A percentile compares a stretch with the other conserved stretches of the same genome.
These are phyloP conservation scores for Temnothorax curvispinosus DNA, from an alignment of 1,140 invertebrate genomes.

Conservation along the genomic window DNA sequence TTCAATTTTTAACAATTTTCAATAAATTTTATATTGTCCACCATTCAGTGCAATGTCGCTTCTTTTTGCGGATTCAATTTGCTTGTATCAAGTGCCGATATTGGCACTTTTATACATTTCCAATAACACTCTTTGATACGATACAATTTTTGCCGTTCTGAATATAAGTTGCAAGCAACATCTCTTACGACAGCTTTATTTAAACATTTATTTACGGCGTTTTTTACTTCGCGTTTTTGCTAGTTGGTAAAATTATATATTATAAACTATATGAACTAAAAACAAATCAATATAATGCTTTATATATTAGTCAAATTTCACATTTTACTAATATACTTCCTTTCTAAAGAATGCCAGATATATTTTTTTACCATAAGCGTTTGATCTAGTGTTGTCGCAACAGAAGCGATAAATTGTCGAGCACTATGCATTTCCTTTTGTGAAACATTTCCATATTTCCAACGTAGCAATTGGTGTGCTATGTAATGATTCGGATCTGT, in stretches of 20 bases:
- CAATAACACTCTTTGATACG: conserved; percentile 43
- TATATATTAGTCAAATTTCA: background rate
- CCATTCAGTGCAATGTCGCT: background rate
- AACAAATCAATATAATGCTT: background rate
- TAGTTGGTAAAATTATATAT: conserved; percentile 18
- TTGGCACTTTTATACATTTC: conserved; percentile 33
- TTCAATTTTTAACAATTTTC: conserved; percentile 3
- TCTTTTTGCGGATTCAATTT: background rate
- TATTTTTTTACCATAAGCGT: conserved; percentile 44
- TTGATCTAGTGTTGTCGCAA: conserved; percentile 44
- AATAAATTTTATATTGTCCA: background rate
- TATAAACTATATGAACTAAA: background rate
- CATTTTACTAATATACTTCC: background rate
- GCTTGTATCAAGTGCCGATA: background rate
- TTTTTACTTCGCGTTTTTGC: conserved; percentile 33
- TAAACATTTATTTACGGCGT: background rate
- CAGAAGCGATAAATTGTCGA: conserved; percentile 36
- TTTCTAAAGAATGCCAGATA: background rate
- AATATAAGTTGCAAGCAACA: conserved; percentile 1
- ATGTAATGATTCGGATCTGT: conserved; percentile 71
- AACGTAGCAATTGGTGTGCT: conserved; percentile 69
- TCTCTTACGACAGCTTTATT: conserved; percentile 18
- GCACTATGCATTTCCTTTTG: conserved; percentile 36
- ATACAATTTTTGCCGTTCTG: conserved; percentile 19
- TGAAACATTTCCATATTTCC: conserved; percentile 65